phyloP scores from a whole-genome alignment of 1,140 invertebrate genomes.

The Goniozus legneri region DNA sequence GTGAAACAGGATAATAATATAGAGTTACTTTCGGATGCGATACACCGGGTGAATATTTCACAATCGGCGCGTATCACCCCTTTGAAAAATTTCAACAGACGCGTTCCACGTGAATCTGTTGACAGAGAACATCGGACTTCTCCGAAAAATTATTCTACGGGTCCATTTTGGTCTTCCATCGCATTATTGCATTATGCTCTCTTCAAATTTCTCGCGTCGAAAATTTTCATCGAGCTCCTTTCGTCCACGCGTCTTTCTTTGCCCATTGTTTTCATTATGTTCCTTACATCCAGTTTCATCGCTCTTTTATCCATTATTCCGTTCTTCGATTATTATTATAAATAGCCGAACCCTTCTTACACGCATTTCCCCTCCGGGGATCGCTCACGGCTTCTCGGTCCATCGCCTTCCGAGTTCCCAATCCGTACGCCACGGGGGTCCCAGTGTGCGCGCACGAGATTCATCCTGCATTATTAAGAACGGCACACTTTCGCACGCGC shows the following conservation, averaged over 20 bases:
- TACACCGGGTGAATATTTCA: constrained; percentile 38
- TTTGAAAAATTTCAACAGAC: too few relatives aligned
- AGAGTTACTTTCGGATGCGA: constrained; percentile 43
- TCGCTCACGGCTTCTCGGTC: constrained; percentile 30
- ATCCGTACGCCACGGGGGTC: constrained; percentile 25
- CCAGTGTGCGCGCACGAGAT: constrained; percentile 6
- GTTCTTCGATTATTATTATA: too few relatives aligned
- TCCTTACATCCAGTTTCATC: too few relatives aligned
- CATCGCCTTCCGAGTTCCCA: constrained; percentile 25
- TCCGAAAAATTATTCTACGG: too few relatives aligned
- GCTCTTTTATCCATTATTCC: too few relatives aligned
- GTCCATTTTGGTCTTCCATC: constrained; percentile 7
- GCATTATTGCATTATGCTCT: neutral
- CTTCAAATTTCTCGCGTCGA: constrained; percentile 3
- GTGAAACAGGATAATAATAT: constrained; percentile 57
- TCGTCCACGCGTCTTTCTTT: constrained; percentile 15
- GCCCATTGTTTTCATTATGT: too few relatives aligned
- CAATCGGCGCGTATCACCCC: constrained; percentile 23
- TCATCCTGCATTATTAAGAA: constrained; percentile 14
- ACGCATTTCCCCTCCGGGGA: too few relatives aligned
- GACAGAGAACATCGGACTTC: too few relatives aligned
- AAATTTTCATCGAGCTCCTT: too few relatives aligned
- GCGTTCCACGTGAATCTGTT: too few relatives aligned
- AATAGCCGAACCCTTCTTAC: too few relatives aligned
- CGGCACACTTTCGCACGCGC: constrained; percentile 28